A percentile compares a stretch with the other conserved stretches of the same genome.
Evolutionary conservation across 2,888 invertebrate genomes (phyloP).

Genomic region (Bimastos eiseni): DNA sequence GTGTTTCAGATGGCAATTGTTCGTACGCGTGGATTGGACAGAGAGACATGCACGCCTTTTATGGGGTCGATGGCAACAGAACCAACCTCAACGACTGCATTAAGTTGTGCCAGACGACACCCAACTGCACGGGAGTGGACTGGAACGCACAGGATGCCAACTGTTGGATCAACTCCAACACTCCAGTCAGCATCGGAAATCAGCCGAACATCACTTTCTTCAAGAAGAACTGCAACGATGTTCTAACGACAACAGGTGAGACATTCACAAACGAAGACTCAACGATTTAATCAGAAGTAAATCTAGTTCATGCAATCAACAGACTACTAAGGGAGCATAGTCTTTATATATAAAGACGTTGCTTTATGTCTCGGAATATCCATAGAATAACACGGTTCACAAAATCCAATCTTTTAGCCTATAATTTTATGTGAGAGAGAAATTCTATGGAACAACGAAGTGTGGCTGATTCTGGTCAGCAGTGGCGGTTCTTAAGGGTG

Average conservation of each 20-base stretch:
- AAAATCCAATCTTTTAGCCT: too few relatives aligned
- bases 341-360: too few relatives aligned
- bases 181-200: background rate
- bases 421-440: too few relatives aligned
- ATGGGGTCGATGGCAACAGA: background rate
- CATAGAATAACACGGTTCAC: too few relatives aligned
- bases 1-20: background rate
- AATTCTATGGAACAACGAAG: too few relatives aligned
- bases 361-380: too few relatives aligned
- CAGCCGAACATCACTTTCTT: background rate
- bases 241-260: background rate
- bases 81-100: background rate
- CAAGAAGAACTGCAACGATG: background rate
- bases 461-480: too few relatives aligned
- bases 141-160: background rate
- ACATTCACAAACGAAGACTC: background rate
- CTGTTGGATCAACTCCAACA: background rate
- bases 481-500: too few relatives aligned
- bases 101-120: background rate
- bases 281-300: background rate
- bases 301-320: too few relatives aligned
- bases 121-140: background rate
- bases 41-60: background rate
- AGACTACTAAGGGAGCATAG: too few relatives aligned
- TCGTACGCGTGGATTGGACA: background rate